Conservation (phyloP, 1,140 invertebrate genomes). For the Ridgeia piscesae region DNA sequence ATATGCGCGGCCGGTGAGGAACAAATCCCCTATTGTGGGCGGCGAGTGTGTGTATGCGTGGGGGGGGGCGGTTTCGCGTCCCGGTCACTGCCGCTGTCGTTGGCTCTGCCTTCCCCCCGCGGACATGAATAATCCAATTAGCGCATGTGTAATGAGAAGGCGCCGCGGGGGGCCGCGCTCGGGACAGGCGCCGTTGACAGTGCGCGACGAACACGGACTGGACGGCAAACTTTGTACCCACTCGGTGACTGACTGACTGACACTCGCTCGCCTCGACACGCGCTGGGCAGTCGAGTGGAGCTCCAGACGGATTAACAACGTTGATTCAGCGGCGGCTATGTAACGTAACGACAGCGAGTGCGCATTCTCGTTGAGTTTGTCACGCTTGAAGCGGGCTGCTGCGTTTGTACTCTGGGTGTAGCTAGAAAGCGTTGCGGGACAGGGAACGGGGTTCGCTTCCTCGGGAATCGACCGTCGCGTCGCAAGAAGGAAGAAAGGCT, state of each 20-base stretch:
- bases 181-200: background rate
- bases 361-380: background rate
- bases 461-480: background rate
- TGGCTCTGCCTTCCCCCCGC: background rate
- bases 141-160: background rate
- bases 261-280: background rate
- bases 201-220: background rate
- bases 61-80: too few relatives aligned
- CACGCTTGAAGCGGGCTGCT: background rate
- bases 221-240: background rate
- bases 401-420: background rate
- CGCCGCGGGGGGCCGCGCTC: background rate
- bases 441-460: background rate
- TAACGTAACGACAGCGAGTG: background rate
- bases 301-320: background rate
- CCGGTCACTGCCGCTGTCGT: background rate
- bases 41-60: background rate
- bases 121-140: slow-evolving; percentile 1
- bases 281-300: background rate
- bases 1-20: background rate
- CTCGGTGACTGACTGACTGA: background rate
- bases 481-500: too few relatives aligned
- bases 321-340: background rate
- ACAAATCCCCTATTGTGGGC: too few relatives aligned
- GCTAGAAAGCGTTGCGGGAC: background rate